Evolutionary conservation across 2,888 invertebrate genomes (phyloP).

Genomic region (Operophtera brumata): DNA sequence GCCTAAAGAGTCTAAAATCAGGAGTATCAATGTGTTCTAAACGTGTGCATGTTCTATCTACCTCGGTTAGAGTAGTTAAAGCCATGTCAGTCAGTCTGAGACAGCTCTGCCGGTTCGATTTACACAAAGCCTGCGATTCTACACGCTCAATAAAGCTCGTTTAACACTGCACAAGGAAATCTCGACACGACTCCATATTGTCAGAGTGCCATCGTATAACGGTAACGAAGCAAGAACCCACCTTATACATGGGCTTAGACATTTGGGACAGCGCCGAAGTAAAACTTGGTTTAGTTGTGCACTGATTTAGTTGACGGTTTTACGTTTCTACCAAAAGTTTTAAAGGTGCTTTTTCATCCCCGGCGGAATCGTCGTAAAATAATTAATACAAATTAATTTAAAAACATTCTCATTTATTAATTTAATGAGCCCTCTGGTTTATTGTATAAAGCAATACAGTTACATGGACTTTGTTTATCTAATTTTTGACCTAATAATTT

Average conservation of each 20-base stretch:
- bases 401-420: too few species aligned
- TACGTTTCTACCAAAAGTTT: too few species aligned
- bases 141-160: constrained; percentile 68
- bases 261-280: neutral
- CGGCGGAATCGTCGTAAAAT: too few species aligned
- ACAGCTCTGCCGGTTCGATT: constrained; percentile 71
- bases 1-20: constrained; percentile 1
- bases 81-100: constrained; percentile 68
- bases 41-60: constrained; percentile 47
- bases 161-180: constrained; percentile 57
- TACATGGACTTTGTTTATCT: too few species aligned
- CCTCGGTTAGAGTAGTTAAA: constrained; percentile 56
- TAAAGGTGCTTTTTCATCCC: too few species aligned
- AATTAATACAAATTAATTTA: too few species aligned
- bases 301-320: neutral
- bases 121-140: constrained; percentile 58
- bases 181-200: constrained; percentile 44
- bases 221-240: constrained; percentile 11
- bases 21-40: constrained; percentile 3
- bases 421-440: too few species aligned
- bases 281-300: neutral
- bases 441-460: too few species aligned
- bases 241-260: neutral
- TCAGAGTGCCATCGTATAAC: constrained; percentile 15
- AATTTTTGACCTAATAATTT: too few species aligned